Base-by-base conservation (phyloP, 2,797 vertebrate species). In the Acanthurus lineatus region DNA sequence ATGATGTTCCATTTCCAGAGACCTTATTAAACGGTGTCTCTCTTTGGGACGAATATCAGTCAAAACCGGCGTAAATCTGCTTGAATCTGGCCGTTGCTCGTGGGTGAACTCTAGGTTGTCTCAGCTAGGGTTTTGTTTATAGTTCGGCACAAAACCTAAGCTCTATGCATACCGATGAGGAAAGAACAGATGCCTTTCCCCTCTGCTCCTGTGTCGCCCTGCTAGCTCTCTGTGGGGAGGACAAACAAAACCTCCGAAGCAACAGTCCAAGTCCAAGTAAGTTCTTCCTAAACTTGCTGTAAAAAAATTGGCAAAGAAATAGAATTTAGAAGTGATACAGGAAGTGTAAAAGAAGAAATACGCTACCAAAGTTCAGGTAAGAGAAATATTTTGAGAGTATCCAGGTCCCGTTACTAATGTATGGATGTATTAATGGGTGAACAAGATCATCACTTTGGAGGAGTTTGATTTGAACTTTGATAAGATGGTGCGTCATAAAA, bases 101-200 rank as follows among this genome's bases (percentile, higher is more conserved):
- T 65, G 53, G 65, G 67, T 53, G 57, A 65, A 48, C 40, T 48
- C 59, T 64, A 56, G 63, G 48, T 67, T 56, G 20, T 69, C 25
- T 81, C 38, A 40, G 53, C 57, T 49, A 65, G 60, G 57, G 54
- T 62, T 76, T 44, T 64, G 54, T 77, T 80, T 61, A 76, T 73
- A 62, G 49, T 76, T 61, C 66, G 54, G 61, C 76, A 81, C 80
- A 58, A 20, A 69, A 61, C 14, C 58, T 25, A 32, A 76, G 76
- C 48, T 67, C 53, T 16, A 47, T 59, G 77, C 67, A 77, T 49
- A 66, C 42, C 56, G 72, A 82, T 75, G 69, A 58, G 69, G 47
- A 48, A 51, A 9, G 59, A 84, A 68, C 66, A 68, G 72, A 83
- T 76, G 73, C 57, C 35, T 48, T 42, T 14, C 22, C 17, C 42